Conservation (phyloP, 2,888 invertebrate species). For the Balanococcus diminutus region DNA sequence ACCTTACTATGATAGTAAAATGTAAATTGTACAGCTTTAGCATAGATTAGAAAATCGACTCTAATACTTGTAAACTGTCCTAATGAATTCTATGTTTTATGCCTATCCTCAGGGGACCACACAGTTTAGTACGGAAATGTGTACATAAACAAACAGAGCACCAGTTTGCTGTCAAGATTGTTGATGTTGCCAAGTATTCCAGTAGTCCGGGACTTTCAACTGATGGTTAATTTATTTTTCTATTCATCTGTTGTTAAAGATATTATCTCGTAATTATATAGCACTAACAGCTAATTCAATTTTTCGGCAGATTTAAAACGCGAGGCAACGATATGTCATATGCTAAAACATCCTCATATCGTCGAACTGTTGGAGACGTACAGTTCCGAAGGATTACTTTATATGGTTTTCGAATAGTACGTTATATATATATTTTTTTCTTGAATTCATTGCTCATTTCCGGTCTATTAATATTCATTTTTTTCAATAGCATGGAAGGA, state of each 20-base stretch:
- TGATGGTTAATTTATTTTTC: constrained; percentile 71
- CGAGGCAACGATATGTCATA: constrained; percentile 98
- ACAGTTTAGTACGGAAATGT: constrained; percentile 94
- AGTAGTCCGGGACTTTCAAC: constrained; percentile 95
- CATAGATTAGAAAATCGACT: not conserved
- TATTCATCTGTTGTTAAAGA: constrained; percentile 60
- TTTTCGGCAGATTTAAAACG: constrained; percentile 87
- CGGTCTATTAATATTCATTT: not conserved
- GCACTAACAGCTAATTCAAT: not conserved
- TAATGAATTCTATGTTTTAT: not conserved
- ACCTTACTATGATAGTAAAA: not conserved
- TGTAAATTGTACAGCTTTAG: not conserved
- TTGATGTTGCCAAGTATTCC: constrained; percentile 96
- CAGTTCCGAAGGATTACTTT: constrained; percentile 97
- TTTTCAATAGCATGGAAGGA: constrained; percentile 86
- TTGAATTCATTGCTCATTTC: not conserved
- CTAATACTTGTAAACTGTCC: not conserved
- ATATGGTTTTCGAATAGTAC: constrained; percentile 99
- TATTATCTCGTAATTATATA: not conserved
- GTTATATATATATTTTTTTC: not conserved
- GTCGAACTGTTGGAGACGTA: constrained; percentile 97
- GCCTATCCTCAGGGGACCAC: constrained; percentile 79
- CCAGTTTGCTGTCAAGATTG: constrained; percentile 97
- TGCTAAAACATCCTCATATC: constrained; percentile 98
- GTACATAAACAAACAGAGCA: constrained; percentile 92